phyloP scores from a whole-genome alignment of 1,140 invertebrate species.

The Gonatopus flavifemur region DNA sequence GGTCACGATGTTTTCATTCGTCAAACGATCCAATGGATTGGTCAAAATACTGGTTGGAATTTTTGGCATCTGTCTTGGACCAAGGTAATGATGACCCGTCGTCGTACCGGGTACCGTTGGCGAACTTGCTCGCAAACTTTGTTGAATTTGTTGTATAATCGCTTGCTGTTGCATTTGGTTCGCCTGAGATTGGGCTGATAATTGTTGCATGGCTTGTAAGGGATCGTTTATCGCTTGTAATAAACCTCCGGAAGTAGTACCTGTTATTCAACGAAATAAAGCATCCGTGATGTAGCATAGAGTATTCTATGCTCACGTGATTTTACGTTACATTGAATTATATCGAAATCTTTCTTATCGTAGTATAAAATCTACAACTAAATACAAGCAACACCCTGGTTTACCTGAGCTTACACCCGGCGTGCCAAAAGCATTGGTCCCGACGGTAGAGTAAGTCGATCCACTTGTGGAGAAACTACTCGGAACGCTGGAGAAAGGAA shows the following conservation, averaged over 20 bases:
- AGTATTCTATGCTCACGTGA: background rate
- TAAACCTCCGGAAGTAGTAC: slow-evolving; percentile 46
- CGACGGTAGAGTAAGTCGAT: slow-evolving; percentile 50
- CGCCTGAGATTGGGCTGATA: slow-evolving; percentile 54
- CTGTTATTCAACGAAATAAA: slow-evolving; percentile 16
- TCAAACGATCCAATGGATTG: slow-evolving; percentile 50
- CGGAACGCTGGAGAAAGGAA: slow-evolving; percentile 47
- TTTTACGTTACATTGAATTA: too few relatives aligned
- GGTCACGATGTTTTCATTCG: slow-evolving; percentile 44
- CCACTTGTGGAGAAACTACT: slow-evolving; percentile 48
- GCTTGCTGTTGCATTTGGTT: slow-evolving; percentile 56
- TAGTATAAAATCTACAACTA: background rate
- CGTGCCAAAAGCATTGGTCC: slow-evolving; percentile 53
- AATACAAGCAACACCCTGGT: slow-evolving; percentile 1
- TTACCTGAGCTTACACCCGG: slow-evolving; percentile 48
- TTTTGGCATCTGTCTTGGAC: slow-evolving; percentile 59
- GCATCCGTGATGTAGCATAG: background rate
- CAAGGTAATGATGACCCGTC: slow-evolving; percentile 46
- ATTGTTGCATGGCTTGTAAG: slow-evolving; percentile 54
- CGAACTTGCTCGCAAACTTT: slow-evolving; percentile 52
- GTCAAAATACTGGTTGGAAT: slow-evolving; percentile 56
- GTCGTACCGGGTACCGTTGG: slow-evolving; percentile 43
- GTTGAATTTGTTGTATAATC: slow-evolving; percentile 56
- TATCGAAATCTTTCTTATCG: background rate
- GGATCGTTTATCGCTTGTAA: slow-evolving; percentile 53